These are phyloP conservation scores for Platycnemis pennipes DNA, from an alignment of 2,888 invertebrate species.

Conservation along the genomic window DNA sequence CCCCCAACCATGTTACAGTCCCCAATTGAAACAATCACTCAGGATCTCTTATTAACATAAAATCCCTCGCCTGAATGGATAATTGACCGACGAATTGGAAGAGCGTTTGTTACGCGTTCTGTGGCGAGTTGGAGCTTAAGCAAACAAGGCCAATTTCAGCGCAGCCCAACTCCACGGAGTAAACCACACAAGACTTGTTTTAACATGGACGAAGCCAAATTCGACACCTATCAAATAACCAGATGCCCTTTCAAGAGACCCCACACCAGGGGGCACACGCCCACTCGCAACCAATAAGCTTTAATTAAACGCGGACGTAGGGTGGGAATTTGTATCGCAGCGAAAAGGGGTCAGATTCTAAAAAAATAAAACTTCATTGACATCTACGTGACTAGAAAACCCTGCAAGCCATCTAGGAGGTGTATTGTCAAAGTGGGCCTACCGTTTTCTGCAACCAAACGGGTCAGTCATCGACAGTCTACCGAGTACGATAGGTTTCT, in stretches of 20 bases:
- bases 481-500: too few relatives aligned
- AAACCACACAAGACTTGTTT: not conserved
- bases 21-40: not conserved
- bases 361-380: too few relatives aligned
- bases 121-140: not conserved
- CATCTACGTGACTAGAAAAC: too few relatives aligned
- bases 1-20: not conserved
- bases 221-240: conserved; percentile 15
- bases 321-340: not conserved
- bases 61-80: not conserved
- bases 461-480: too few relatives aligned
- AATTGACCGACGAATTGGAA: not conserved
- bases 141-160: not conserved
- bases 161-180: not conserved
- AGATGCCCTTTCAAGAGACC: not conserved
- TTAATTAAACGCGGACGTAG: not conserved
- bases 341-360: not conserved
- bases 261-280: not conserved
- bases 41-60: not conserved
- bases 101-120: not conserved
- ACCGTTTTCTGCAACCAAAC: too few relatives aligned
- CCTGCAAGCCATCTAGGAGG: too few relatives aligned
- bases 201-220: not conserved
- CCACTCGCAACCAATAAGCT: not conserved
- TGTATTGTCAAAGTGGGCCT: too few relatives aligned